Conservation (phyloP, 2,113 vertebrate species). For the Neotoma lepida region DNA sequence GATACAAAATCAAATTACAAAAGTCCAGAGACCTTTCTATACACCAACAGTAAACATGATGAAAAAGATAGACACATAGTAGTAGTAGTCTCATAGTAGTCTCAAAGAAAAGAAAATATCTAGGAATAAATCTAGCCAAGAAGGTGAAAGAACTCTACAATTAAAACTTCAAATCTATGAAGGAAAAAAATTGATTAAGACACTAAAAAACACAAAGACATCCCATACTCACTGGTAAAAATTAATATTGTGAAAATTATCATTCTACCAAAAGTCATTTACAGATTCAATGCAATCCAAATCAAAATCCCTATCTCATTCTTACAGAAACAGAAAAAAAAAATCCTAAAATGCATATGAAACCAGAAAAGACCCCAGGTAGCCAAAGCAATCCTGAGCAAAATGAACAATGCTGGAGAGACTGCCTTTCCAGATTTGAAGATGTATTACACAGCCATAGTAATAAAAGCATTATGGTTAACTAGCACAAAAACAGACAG, state of each 20-base stretch:
- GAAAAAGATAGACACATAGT: background rate
- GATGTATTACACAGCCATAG: background rate
- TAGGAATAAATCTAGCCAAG: background rate
- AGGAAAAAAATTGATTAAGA: background rate
- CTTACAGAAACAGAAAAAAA: background rate
- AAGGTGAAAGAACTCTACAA: background rate
- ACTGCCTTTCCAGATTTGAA: background rate
- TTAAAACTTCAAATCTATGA: background rate
- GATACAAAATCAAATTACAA: background rate
- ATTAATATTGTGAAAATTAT: background rate
- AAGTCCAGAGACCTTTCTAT: background rate
- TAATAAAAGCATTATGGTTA: background rate
- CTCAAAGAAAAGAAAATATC: background rate
- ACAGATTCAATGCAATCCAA: background rate
- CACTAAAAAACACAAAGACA: background rate
- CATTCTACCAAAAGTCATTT: background rate
- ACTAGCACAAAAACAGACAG: background rate
- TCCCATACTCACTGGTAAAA: background rate
- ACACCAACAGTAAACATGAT: background rate
- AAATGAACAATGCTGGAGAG: background rate
- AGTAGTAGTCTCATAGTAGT: background rate
- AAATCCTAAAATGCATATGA: background rate
- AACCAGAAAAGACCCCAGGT: background rate
- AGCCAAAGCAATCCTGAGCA: background rate
- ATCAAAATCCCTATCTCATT: background rate